phyloP scores from a whole-genome alignment of 2,797 vertebrate genomes.

The Lithobates pipiens region DNA sequence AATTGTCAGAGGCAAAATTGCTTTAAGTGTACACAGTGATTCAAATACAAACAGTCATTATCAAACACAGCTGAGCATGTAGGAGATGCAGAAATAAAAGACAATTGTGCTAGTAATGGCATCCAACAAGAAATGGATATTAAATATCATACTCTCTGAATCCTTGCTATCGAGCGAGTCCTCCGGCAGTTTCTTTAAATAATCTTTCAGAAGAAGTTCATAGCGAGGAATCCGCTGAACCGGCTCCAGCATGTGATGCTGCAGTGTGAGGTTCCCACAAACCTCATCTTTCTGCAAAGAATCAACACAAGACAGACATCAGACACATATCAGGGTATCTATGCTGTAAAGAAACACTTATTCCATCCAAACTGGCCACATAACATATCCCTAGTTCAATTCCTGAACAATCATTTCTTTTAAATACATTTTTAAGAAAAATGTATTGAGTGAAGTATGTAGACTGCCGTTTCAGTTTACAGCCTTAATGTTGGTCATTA shows the following conservation, averaged over 20 bases:
- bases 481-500: no score
- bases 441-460: no score
- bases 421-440: no score
- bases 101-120: background rate
- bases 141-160: conserved; percentile 85
- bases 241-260: conserved; percentile 98
- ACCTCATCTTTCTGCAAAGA: conserved; percentile 89
- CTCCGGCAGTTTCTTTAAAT: conserved; percentile 91
- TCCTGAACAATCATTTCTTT: no score
- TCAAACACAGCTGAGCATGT: background rate
- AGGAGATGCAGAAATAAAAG: background rate
- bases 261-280: conserved; percentile 93
- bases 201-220: conserved; percentile 93
- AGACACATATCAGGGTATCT: conserved; percentile 10
- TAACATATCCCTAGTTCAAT: no score
- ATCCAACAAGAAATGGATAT: conserved; percentile 7
- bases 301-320: conserved; percentile 32
- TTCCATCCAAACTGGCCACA: background rate
- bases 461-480: no score
- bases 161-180: conserved; percentile 89
- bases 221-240: conserved; percentile 97
- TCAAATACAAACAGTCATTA: background rate
- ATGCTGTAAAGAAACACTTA: background rate
- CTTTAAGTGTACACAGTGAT: background rate
- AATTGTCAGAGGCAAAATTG: conserved; percentile 1